Evolutionary conservation across 2,888 invertebrate species (phyloP).

Genomic region (Steinernema carpocapsae): DNA sequence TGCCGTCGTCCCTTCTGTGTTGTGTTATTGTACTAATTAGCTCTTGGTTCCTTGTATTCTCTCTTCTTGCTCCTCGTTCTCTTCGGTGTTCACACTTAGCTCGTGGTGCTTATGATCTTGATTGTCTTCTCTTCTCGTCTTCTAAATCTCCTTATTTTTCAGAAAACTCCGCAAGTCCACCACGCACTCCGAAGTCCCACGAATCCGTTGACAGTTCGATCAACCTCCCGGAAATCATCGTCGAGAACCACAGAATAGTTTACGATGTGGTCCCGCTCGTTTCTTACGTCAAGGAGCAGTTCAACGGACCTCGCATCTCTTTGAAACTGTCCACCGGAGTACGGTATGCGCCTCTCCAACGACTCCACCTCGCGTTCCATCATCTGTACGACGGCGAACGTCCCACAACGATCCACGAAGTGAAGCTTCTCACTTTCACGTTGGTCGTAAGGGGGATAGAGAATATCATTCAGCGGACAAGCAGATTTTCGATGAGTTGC

Average conservation of each 20-base stretch:
- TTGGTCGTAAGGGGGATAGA: not conserved
- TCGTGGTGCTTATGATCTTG: not conserved
- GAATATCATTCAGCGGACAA: not conserved
- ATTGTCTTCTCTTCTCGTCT: not conserved
- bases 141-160: not conserved
- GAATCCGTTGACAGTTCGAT: not conserved
- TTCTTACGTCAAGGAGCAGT: not conserved
- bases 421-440: not conserved
- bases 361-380: not conserved
- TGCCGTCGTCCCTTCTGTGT: not conserved
- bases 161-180: not conserved
- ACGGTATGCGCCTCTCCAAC: constrained; percentile 1
- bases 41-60: not conserved
- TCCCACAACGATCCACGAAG: not conserved
- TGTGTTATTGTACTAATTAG: not conserved
- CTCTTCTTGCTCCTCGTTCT: not conserved
- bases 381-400: not conserved
- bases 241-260: not conserved
- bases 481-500: not conserved
- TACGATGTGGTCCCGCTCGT: not conserved
- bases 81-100: not conserved
- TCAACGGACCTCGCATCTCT: not conserved
- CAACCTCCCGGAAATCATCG: not conserved
- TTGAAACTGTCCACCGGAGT: not conserved
- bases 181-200: not conserved